These are phyloP conservation scores for Oconnorella tubifera DNA, from an alignment of 2,888 invertebrate species.

Conservation along the genomic window DNA sequence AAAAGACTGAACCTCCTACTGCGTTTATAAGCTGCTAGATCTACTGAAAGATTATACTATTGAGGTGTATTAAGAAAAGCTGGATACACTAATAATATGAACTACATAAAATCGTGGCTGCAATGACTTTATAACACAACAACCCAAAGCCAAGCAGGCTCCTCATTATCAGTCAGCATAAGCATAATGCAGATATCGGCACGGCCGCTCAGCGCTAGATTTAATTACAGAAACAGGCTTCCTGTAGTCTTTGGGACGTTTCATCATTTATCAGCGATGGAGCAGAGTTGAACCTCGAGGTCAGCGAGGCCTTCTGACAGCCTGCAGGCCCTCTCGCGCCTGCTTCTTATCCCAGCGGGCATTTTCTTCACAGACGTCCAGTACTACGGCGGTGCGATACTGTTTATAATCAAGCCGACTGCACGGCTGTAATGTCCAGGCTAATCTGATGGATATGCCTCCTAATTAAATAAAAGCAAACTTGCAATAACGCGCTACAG, in stretches of 20 bases:
- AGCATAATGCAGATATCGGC: constrained; percentile 11
- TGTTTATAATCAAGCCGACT: constrained; percentile 11
- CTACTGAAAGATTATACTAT: too few relatives aligned
- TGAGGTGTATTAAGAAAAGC: too few relatives aligned
- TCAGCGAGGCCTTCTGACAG: constrained; percentile 1
- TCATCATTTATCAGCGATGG: constrained; percentile 10
- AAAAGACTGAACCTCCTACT: too few relatives aligned
- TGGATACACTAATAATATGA: too few relatives aligned
- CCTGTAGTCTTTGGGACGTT: constrained; percentile 8
- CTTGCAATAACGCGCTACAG: constrained; percentile 4
- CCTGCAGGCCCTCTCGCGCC: background rate
- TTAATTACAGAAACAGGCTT: constrained; percentile 9
- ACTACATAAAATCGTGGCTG: too few relatives aligned
- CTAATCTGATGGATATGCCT: constrained; percentile 10
- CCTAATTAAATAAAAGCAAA: constrained; percentile 10
- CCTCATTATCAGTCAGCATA: constrained; percentile 10
- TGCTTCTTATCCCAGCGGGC: background rate
- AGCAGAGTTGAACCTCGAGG: background rate
- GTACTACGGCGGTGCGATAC: constrained; percentile 9
- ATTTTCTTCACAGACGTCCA: background rate
- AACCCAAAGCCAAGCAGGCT: background rate
- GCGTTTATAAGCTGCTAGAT: too few relatives aligned
- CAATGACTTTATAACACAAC: too few relatives aligned
- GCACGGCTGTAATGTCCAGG: background rate
- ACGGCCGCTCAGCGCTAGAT: constrained; percentile 5